These are phyloP conservation scores for Archivesica marissinica DNA, from an alignment of 1,140 invertebrate genomes.

Conservation along the genomic window DNA sequence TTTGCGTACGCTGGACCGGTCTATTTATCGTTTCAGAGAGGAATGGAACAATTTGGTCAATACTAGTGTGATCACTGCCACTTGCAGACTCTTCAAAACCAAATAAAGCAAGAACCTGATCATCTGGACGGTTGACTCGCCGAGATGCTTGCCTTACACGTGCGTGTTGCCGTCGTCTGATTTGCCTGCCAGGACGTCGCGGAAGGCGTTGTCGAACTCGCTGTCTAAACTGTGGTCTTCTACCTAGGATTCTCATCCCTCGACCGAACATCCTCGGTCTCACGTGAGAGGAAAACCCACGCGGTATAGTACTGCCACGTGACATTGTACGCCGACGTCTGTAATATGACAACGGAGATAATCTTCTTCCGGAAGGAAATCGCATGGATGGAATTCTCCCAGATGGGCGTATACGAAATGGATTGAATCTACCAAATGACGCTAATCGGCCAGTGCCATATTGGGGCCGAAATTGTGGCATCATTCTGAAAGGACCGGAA, in stretches of 20 bases:
- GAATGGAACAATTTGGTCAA: no score
- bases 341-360: not conserved
- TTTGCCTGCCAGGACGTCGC: not conserved
- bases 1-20: not conserved
- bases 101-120: not conserved
- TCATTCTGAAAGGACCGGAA: not conserved
- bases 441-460: not conserved
- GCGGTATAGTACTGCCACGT: not conserved
- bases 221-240: not conserved
- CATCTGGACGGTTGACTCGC: not conserved
- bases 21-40: constrained; percentile 4
- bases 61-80: not conserved
- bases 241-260: not conserved
- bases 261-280: not conserved
- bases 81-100: not conserved
- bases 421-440: not conserved
- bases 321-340: not conserved
- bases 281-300: not conserved
- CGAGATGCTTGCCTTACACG: not conserved
- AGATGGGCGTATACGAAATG: not conserved
- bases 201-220: not conserved
- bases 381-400: not conserved
- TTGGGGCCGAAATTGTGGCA: not conserved
- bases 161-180: not conserved
- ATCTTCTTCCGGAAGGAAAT: not conserved